These are phyloP conservation scores for Helogale parvula DNA, from an alignment of 2,113 vertebrate species.

Conservation along the genomic window DNA sequence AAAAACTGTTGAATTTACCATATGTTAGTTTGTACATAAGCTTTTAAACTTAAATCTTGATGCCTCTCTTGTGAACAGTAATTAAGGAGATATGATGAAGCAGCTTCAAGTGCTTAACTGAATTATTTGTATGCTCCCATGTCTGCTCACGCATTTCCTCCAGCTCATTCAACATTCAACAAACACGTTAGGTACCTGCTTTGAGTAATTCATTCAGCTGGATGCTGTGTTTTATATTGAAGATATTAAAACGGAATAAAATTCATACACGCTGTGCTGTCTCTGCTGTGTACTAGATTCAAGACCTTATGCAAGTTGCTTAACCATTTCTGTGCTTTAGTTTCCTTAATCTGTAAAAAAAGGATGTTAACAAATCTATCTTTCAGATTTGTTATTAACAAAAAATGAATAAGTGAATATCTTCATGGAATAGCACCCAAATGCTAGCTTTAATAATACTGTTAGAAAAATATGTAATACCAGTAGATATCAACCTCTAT, in stretches of 20 bases:
- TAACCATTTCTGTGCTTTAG: background rate
- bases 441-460: background rate
- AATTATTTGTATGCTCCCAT: background rate
- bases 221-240: background rate
- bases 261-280: fast-evolving
- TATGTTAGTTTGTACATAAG: background rate
- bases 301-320: background rate
- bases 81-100: conserved; percentile 9
- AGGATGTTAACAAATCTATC: background rate
- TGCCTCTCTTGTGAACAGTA: background rate
- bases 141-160: background rate
- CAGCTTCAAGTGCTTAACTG: background rate
- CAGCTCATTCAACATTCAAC: background rate
- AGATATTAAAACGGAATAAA: background rate
- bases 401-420: background rate
- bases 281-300: background rate
- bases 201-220: background rate
- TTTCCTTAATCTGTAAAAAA: background rate
- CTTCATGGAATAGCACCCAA: background rate
- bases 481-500: background rate
- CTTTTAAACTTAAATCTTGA: conserved; percentile 17
- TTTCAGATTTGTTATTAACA: background rate
- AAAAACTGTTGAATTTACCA: background rate
- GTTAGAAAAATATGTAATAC: background rate
- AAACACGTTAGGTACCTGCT: background rate